phyloP scores from a whole-genome alignment of 2,888 invertebrate genomes.

The Volucella inflata region DNA sequence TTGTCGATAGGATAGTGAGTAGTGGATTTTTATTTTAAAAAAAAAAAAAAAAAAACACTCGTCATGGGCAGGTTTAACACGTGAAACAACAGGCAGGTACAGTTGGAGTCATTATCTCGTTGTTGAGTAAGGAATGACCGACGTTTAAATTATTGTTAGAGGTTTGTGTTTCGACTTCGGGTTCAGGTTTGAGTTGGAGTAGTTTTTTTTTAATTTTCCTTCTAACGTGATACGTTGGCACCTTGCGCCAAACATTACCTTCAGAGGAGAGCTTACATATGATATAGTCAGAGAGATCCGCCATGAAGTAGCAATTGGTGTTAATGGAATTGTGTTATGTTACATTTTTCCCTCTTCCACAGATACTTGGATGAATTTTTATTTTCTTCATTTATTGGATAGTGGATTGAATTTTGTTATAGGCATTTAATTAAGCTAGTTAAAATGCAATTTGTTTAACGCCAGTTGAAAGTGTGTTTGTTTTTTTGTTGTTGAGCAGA shows the following conservation, averaged over 20 bases:
- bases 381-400: slow-evolving; percentile 13
- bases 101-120: slow-evolving; percentile 63
- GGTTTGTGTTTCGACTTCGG: slow-evolving; percentile 8
- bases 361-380: background rate
- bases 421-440: slow-evolving; percentile 51
- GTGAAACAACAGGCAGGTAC: slow-evolving; percentile 21
- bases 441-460: slow-evolving; percentile 53
- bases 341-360: background rate
- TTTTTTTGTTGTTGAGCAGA: background rate
- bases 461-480: slow-evolving; percentile 17
- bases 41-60: background rate
- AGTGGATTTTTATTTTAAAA: slow-evolving; percentile 8
- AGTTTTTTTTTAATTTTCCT: background rate
- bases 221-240: background rate
- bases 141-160: slow-evolving; percentile 54
- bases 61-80: slow-evolving; percentile 45
- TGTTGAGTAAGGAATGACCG: slow-evolving; percentile 35
- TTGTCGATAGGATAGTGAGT: slow-evolving; percentile 46
- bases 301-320: slow-evolving; percentile 54
- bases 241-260: slow-evolving; percentile 29
- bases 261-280: slow-evolving; percentile 11
- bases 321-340: slow-evolving; percentile 54
- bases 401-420: slow-evolving; percentile 8
- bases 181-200: too few species aligned
- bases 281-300: slow-evolving; percentile 20